phyloP scores from a whole-genome alignment of 2,888 invertebrate genomes.

The Diarsia mendica region DNA sequence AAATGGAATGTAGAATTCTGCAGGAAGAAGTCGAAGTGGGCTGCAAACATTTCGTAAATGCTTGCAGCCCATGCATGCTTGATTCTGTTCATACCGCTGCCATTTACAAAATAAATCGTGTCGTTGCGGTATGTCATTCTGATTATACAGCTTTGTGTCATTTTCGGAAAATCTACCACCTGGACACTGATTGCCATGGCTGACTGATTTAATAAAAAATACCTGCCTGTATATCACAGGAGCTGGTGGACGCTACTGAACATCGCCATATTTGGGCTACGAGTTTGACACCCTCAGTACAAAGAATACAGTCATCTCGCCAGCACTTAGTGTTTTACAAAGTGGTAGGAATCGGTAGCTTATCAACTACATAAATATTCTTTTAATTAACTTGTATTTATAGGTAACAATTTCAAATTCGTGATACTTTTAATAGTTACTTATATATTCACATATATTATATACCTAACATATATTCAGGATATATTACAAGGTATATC shows the following conservation, averaged over 20 bases:
- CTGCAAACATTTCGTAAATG: neutral
- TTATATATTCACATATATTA: no score
- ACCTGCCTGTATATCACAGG: no score
- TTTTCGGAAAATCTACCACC: no score
- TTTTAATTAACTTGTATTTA: neutral
- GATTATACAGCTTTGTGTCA: neutral
- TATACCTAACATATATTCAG: slow-evolving; percentile 5
- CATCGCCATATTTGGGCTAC: no score
- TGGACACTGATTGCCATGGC: no score
- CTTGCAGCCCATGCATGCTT: no score
- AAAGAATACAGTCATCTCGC: neutral
- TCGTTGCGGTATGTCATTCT: neutral
- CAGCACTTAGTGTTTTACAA: neutral
- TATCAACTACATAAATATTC: neutral
- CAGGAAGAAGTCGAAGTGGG: neutral
- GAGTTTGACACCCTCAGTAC: no score
- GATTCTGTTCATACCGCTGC: no score
- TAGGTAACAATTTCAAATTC: neutral
- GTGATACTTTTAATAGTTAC: neutral
- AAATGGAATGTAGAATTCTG: neutral
- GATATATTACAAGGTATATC: slow-evolving; percentile 50
- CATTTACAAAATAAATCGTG: neutral
- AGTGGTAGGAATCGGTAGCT: neutral
- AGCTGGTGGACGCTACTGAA: no score
- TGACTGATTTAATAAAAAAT: no score